Conservation (phyloP, 1,140 invertebrate species). For the Drosophila rhopaloa region DNA sequence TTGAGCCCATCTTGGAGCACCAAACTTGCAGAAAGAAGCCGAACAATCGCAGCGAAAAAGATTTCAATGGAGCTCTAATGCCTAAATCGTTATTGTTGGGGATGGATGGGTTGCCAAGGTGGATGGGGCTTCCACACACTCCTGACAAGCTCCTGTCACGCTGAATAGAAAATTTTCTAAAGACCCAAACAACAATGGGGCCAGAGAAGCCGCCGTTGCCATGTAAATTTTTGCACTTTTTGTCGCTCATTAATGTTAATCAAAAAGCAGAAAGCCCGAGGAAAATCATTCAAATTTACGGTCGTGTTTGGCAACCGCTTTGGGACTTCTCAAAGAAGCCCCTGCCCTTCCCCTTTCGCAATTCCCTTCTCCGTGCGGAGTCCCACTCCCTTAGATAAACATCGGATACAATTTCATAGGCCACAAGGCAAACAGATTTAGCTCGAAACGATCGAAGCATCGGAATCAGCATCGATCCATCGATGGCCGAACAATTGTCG, state of each 20-base stretch:
- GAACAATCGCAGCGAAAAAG: slow-evolving; percentile 67
- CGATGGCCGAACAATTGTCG: slow-evolving; percentile 57
- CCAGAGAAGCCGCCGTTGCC: slow-evolving; percentile 51
- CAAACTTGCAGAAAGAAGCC: slow-evolving; percentile 43
- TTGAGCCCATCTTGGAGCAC: slow-evolving; percentile 29
- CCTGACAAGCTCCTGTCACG: slow-evolving; percentile 58
- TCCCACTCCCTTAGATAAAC: slow-evolving; percentile 48
- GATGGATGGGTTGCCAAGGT: slow-evolving; percentile 27
- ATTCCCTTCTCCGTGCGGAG: neutral
- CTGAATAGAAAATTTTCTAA: slow-evolving; percentile 65
- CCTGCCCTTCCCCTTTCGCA: slow-evolving; percentile 5
- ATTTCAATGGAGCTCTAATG: slow-evolving; percentile 74
- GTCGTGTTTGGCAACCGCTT: slow-evolving; percentile 47
- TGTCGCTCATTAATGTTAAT: slow-evolving; percentile 79
- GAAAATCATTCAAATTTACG: slow-evolving; percentile 49
- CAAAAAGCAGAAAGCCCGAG: slow-evolving; percentile 57
- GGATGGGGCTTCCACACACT: slow-evolving; percentile 35
- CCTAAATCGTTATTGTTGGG: slow-evolving; percentile 74
- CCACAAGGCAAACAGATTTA: slow-evolving; percentile 77
- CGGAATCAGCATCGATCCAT: slow-evolving; percentile 54
- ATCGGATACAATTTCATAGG: slow-evolving; percentile 79
- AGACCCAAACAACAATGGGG: slow-evolving; percentile 55
- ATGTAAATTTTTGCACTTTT: slow-evolving; percentile 80
- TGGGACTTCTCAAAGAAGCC: slow-evolving; percentile 36
- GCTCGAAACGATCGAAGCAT: slow-evolving; percentile 52